These are phyloP conservation scores for Liasis olivaceus DNA, from an alignment of 2,797 vertebrate species.

Conservation along the genomic window DNA sequence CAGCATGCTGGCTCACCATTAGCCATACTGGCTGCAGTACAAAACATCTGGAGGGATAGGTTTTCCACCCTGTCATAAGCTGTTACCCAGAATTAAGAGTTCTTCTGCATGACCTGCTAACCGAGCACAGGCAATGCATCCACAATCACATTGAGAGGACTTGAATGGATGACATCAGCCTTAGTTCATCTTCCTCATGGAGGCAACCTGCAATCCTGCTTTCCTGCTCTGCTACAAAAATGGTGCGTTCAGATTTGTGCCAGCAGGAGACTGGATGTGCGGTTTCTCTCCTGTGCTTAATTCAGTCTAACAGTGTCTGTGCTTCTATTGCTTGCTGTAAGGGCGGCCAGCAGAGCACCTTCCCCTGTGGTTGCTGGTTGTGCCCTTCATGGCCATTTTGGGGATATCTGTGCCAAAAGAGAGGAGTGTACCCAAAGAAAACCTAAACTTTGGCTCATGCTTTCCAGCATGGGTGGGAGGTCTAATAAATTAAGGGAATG, in stretches of 20 bases:
- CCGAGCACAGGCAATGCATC: not conserved
- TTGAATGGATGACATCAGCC: not conserved
- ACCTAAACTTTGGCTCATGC: not conserved
- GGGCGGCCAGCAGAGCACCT: not conserved
- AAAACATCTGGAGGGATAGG: not conserved
- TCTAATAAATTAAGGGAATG: not conserved
- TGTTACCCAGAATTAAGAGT: not conserved
- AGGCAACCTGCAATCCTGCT: not conserved
- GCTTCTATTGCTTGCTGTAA: not conserved
- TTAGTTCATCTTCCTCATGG: not conserved
- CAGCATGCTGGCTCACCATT: not conserved
- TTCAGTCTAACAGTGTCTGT: not conserved
- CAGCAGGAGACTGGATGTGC: not conserved
- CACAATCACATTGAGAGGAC: not conserved
- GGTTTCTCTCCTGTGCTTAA: not conserved
- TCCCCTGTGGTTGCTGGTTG: not conserved
- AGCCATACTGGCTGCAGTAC: not conserved
- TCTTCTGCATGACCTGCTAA: not conserved
- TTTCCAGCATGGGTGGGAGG: not conserved
- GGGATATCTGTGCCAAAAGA: not conserved
- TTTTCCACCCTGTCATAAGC: not conserved
- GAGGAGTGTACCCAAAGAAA: not conserved
- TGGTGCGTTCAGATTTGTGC: not conserved
- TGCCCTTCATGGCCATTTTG: not conserved
- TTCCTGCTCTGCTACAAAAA: not conserved